A percentile compares a stretch with the other conserved stretches of the same genome.
Evolutionary conservation across 2,113 vertebrate species (phyloP).

Genomic region (Cervus canadensis): DNA sequence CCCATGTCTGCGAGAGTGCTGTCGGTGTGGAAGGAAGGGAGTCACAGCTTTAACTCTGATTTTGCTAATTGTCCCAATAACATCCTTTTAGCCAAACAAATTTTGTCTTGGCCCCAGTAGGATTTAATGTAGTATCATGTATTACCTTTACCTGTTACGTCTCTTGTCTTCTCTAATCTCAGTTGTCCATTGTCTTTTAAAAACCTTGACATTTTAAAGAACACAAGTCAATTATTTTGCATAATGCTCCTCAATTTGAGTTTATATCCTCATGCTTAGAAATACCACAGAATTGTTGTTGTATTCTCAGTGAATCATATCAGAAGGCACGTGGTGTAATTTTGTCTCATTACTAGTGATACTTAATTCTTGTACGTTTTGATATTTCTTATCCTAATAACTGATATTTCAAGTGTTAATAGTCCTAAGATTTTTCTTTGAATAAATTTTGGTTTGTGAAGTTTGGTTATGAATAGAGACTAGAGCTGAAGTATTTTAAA

Average conservation of each 20-base stretch:
- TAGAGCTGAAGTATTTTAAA: neutral
- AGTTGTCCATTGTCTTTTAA: neutral
- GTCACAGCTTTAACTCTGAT: neutral
- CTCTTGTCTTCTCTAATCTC: neutral
- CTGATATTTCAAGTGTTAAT: neutral
- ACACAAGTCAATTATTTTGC: neutral
- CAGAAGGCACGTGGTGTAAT: neutral
- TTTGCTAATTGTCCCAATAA: neutral
- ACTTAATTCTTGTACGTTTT: neutral
- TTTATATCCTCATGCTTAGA: slow-evolving; percentile 27
- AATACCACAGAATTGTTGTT: neutral
- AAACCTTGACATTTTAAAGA: neutral
- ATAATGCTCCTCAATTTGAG: neutral
- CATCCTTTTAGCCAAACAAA: neutral
- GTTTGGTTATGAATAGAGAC: neutral
- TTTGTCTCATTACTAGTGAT: neutral
- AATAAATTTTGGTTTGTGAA: neutral
- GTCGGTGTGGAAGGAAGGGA: neutral
- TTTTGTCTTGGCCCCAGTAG: neutral
- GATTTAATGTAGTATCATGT: neutral
- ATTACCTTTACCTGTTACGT: neutral
- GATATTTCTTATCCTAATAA: neutral
- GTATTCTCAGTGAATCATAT: neutral
- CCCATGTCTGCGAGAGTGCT: neutral
- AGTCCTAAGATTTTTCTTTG: neutral